Evolutionary conservation across 1,140 invertebrate species (phyloP).

Genomic region (Drosophila nigromelanica): DNA sequence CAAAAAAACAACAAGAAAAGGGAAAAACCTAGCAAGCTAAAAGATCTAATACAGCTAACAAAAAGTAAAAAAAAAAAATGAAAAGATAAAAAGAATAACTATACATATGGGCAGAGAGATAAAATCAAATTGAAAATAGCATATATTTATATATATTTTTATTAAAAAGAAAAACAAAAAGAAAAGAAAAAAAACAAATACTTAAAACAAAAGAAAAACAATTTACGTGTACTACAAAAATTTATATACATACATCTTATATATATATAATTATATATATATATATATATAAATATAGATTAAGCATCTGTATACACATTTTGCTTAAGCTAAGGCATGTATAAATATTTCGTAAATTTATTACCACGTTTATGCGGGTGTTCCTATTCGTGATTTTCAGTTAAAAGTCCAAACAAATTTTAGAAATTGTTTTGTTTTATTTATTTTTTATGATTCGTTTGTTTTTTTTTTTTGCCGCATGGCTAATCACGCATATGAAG

Average conservation of each 20-base stretch:
- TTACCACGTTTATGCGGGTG: conserved; percentile 55
- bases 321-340: conserved; percentile 72
- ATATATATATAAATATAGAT: conserved; percentile 35
- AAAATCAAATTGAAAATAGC: conserved; percentile 79
- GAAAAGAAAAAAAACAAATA: conserved; percentile 32
- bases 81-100: conserved; percentile 60
- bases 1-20: conserved; percentile 38
- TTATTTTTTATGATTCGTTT: conserved; percentile 3
- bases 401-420: conserved; percentile 14
- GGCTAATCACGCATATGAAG: conserved; percentile 36
- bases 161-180: conserved; percentile 61
- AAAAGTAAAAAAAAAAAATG: conserved; percentile 15
- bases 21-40: conserved; percentile 57
- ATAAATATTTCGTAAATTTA: conserved; percentile 73
- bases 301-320: conserved; percentile 70
- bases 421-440: not conserved
- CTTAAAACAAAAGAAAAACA: conserved; percentile 52
- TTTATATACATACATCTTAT: conserved; percentile 59
- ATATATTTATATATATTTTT: conserved; percentile 82
- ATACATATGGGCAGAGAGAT: conserved; percentile 81
- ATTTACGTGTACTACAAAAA: conserved; percentile 71
- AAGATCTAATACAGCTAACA: conserved; percentile 57
- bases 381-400: conserved; percentile 37
- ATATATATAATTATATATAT: conserved; percentile 56
- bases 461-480: conserved; percentile 9